These are phyloP conservation scores for Pachyseris speciosa DNA, from an alignment of 64 coral and sea anemone species.

Conservation along the genomic window DNA sequence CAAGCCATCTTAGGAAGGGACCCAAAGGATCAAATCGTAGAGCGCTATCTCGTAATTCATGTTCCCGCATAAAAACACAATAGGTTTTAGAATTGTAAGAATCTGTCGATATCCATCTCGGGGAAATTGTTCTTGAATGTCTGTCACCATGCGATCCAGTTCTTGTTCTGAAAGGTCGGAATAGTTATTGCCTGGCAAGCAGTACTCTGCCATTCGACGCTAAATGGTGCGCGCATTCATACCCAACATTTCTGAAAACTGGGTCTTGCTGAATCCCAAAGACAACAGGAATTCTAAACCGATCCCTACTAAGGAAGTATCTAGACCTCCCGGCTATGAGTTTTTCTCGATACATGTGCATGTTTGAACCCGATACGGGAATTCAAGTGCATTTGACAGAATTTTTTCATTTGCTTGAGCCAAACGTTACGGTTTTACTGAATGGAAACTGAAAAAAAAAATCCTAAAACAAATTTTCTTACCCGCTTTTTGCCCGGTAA, in stretches of 20 bases:
- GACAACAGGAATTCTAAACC: background rate
- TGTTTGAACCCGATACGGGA: too few relatives aligned
- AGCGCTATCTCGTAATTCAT: background rate
- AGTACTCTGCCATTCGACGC: too few relatives aligned
- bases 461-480: too few relatives aligned
- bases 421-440: too few relatives aligned
- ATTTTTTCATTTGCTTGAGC: too few relatives aligned
- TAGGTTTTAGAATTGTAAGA: background rate
- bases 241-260: slow-evolving; percentile 4
- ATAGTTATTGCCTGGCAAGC: too few relatives aligned
- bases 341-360: too few relatives aligned
- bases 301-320: background rate
- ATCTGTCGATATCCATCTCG: background rate
- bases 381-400: too few relatives aligned
- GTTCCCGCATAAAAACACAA: background rate
- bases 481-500: too few relatives aligned
- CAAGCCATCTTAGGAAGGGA: background rate
- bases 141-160: background rate
- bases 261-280: too few relatives aligned
- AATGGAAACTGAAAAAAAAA: too few relatives aligned
- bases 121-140: background rate
- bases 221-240: background rate
- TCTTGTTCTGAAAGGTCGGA: background rate
- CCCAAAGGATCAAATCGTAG: background rate
- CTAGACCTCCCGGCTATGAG: background rate